Evolutionary conservation across 2,888 invertebrate species (phyloP), one percentile per base, ranked within the genome.

Genomic region (Oscheius sp.): DNA sequence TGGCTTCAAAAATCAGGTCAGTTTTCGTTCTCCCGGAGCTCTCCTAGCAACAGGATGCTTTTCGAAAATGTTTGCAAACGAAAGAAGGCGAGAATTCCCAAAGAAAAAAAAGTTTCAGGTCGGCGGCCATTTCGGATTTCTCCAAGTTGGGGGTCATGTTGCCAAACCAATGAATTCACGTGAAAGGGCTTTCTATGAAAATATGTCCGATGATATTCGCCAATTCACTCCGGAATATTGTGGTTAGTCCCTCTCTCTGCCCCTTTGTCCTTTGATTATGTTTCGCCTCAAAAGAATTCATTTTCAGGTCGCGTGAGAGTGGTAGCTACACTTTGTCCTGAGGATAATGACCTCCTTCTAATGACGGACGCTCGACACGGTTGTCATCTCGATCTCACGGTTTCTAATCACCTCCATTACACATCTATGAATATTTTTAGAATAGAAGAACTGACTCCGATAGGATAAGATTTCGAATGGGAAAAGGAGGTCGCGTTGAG

Each of bases 71-170:
- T n/a, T n/a, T n/a, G n/a, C n/a, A n/a, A n/a, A n/a, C n/a, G n/a
- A n/a, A n/a, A n/a, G n/a, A n/a, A n/a, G n/a, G n/a, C n/a, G n/a
- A n/a, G n/a, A n/a, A n/a, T n/a, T n/a, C n/a, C n/a, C n/a, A n/a
- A n/a, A n/a, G n/a, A n/a, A 10, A 37, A 8, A n/a, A 5, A 53
- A 12, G 33, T 70, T 73, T 2, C 66, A 80, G 80, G 80, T 81
- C 39, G 83, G 83, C 50, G 83, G 84, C 12, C 84, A 84, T 69
- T 84, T 85, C 66, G 84, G 84, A n/a, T 78, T 84, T 27, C 70
- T 84, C n/a, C 74, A 72, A 29, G 82, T 82, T 65, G 78, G 76
- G 42, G 84, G 82, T 17, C 85, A 86, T 70, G 85, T 85, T 48
- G 83, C 82, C 20, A 85, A 85, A 68, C 85, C 85, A 0, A 67